Evolutionary conservation across 1,140 invertebrate species (phyloP), one percentile per base, ranked within the genome.

Genomic region (Drosophila bocqueti): DNA sequence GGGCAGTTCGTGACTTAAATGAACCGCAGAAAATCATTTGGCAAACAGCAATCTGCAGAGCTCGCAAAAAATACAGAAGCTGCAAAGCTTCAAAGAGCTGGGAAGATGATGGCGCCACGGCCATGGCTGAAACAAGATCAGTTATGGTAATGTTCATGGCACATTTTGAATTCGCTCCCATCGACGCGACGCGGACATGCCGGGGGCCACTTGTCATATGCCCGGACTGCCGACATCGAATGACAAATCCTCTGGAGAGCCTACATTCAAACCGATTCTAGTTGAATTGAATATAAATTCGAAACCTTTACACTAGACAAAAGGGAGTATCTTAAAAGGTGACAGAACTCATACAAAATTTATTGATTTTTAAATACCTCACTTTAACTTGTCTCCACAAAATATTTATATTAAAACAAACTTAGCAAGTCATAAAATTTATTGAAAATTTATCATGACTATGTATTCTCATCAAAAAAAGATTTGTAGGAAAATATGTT

Each of bases 11-110:
- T 89, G 84, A 89, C 84, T 89, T 57, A 89, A 89, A 90, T 90
- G 84, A 89, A 89, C 84, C 84, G 84, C 84, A 89, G 84, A 90
- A 89, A 90, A 89, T 87, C 84, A 87, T 90, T 78, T 75, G 57
- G 60, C 67, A 75, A 59, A 57, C 66, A 62, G 47, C 79, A 79
- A 60, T 66, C 54, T 57, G 21, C 21, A 40, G 36, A 7, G 36
- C 26, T 52, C 5, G 29, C 52, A 49, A 46, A 64, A 79, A 87
- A 79, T 75, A 77, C 76, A 79, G 54, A 58, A 79, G 66, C 66
- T 47, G 11, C 24, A 58, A 75, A 59, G 66, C 66, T 38, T 18
- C 31, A 64, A 76, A 65, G 61, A 45, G 60, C 54, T 46, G 78
- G 24, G 43, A 18, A 62, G 68, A 63, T 43, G 65, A 58, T 72